Base-by-base conservation (phyloP, 2,797 vertebrate species). In the Cynodonichthys magdalenae region DNA sequence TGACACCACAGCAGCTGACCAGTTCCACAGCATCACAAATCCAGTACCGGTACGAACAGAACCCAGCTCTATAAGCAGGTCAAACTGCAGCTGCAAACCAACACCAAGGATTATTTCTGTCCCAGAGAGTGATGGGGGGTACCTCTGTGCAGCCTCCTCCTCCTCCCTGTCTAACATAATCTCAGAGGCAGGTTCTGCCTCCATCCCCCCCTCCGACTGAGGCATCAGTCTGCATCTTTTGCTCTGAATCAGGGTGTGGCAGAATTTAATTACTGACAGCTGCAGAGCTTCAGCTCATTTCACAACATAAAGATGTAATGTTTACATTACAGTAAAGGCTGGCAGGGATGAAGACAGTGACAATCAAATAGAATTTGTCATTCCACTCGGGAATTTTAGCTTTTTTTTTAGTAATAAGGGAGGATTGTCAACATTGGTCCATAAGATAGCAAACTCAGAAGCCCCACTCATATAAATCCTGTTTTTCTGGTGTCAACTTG, bases 131-230 rank as follows among this genome's bases (percentile, higher is more conserved):
- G 17, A 19, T 18, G 34, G 34, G 17, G 27, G 8, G 34, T 14
- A 58, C 36, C 41, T 49, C 46, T 15, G 8, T 17, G 46, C 45
- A 59, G 28, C 63, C 63, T 54, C 53, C 45, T 42, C 61, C 52
- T 29, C 62, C 45, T 63, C n/a, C 28, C n/a, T 18, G 31, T 41
- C 58, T 49, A 47, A 51, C 56, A 66, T 58, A 51, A 74, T 60
- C 60, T 67, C 67, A 74, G 20, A 20, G 42, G 42, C 75, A 15
- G 58, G 39, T 61, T 62, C 29, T 42, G 45, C 59, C 58, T 24
- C 57, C 45, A 48, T 31, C 45, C 57, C 57, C 34, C 55, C 5
- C 6, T 2, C 49, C 19, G 41, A 19, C 29, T n/a, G 42, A 53
- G 44, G 44, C 45, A 62, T 62, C 41, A 34, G 58, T 58, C 73